Evolutionary conservation across 2,888 invertebrate species (phyloP).

Genomic region (Andrena haemorrhoa): DNA sequence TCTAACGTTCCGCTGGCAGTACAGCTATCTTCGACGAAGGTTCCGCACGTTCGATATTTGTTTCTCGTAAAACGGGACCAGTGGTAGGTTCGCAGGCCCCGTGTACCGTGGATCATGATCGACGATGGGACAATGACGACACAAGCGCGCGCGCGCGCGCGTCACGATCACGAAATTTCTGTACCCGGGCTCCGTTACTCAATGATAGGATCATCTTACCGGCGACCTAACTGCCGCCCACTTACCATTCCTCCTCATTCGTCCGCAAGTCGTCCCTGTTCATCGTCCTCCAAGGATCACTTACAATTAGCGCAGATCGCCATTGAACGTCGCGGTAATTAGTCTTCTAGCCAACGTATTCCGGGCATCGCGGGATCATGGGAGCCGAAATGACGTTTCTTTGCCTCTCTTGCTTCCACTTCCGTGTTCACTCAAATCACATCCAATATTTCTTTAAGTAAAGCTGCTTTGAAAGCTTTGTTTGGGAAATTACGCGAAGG

Average conservation of each 20-base stretch:
- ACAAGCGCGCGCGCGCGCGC: conserved; percentile 74
- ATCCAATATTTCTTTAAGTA: no score
- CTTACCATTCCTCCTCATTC: conserved; percentile 56
- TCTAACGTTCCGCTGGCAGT: conserved; percentile 61
- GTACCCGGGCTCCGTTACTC: conserved; percentile 81
- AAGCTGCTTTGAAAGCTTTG: no score
- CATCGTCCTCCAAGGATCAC: conserved; percentile 58
- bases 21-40: conserved; percentile 59
- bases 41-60: conserved; percentile 57
- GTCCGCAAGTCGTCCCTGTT: conserved; percentile 25
- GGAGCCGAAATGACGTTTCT: conserved; percentile 26
- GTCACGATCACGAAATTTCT: conserved; percentile 83
- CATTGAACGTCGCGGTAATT: conserved; percentile 58
- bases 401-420: not conserved
- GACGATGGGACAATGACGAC: conserved; percentile 68
- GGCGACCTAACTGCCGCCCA: conserved; percentile 58
- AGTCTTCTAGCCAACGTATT: conserved; percentile 61
- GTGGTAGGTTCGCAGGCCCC: conserved; percentile 51
- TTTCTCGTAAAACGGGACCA: conserved; percentile 49
- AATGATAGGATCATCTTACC: conserved; percentile 81
- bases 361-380: conserved; percentile 34
- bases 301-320: conserved; percentile 68
- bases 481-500: no score
- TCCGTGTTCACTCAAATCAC: not conserved
- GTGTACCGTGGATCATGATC: conserved; percentile 77